Evolutionary conservation across 2,797 vertebrate species (phyloP).

Genomic region (Poeciliopsis presidionis): DNA sequence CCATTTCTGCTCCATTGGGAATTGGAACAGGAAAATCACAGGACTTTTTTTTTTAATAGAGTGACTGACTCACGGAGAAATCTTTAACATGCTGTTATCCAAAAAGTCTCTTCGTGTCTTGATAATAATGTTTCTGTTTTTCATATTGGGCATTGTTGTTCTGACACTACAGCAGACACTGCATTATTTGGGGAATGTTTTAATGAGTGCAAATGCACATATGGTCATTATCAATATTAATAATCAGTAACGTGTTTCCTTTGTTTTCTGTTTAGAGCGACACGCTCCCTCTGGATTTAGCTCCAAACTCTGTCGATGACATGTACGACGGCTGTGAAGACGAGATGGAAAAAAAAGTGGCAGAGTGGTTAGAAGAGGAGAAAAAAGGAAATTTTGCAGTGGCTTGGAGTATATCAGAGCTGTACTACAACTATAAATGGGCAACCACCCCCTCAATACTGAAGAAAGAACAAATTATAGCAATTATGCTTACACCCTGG

Average conservation of each 20-base stretch:
- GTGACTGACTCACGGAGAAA: neutral
- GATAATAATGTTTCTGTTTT: neutral
- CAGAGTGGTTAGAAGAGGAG: constrained; percentile 39
- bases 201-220: neutral
- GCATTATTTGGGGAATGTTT: neutral
- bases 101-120: neutral
- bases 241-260: neutral
- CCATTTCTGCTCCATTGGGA: neutral
- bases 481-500: constrained; percentile 50
- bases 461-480: constrained; percentile 21
- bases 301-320: constrained; percentile 50
- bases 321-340: constrained; percentile 48
- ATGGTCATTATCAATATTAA: neutral
- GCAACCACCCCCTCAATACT: neutral
- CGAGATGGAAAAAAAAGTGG: constrained; percentile 39
- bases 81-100: neutral
- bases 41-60: neutral
- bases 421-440: constrained; percentile 44
- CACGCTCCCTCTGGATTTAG: constrained; percentile 30
- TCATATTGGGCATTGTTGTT: neutral
- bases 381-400: constrained; percentile 29
- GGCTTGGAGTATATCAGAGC: constrained; percentile 47
- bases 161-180: neutral
- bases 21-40: neutral
- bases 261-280: neutral